Conservation (phyloP, 2,888 invertebrate genomes). For the Ditylenchus weischeri region DNA sequence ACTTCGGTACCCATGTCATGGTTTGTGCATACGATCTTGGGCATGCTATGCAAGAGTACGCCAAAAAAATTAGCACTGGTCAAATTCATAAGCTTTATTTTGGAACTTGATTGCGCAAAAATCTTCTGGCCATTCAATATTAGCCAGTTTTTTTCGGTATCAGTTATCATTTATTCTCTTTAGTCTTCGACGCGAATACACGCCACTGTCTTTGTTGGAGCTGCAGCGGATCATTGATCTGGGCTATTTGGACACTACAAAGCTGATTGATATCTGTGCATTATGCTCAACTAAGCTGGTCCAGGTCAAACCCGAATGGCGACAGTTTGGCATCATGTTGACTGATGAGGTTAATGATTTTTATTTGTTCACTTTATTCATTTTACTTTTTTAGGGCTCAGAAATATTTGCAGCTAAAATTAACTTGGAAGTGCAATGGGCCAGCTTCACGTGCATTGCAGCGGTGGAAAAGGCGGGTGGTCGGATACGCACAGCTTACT, state of each 20-base stretch:
- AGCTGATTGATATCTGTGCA: constrained; percentile 75
- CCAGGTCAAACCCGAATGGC: constrained; percentile 68
- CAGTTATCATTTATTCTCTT: constrained; percentile 16
- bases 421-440: constrained; percentile 95
- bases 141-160: too few relatives aligned
- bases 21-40: too few relatives aligned
- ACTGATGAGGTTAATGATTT: constrained; percentile 72
- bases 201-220: constrained; percentile 75
- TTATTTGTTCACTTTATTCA: not conserved
- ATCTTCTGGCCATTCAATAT: too few relatives aligned
- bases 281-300: constrained; percentile 79
- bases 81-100: too few relatives aligned
- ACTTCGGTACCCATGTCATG: too few relatives aligned
- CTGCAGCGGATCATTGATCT: constrained; percentile 86
- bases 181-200: constrained; percentile 77
- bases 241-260: constrained; percentile 73
- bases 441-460: constrained; percentile 84
- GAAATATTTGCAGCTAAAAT: constrained; percentile 81
- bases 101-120: too few relatives aligned
- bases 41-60: too few relatives aligned
- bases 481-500: constrained; percentile 86
- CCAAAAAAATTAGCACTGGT: too few relatives aligned
- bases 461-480: constrained; percentile 92
- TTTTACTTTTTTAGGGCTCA: constrained; percentile 66
- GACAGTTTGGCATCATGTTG: constrained; percentile 84